Conservation (phyloP, 2,888 invertebrate species). For the Chromoteleia sp. region DNA sequence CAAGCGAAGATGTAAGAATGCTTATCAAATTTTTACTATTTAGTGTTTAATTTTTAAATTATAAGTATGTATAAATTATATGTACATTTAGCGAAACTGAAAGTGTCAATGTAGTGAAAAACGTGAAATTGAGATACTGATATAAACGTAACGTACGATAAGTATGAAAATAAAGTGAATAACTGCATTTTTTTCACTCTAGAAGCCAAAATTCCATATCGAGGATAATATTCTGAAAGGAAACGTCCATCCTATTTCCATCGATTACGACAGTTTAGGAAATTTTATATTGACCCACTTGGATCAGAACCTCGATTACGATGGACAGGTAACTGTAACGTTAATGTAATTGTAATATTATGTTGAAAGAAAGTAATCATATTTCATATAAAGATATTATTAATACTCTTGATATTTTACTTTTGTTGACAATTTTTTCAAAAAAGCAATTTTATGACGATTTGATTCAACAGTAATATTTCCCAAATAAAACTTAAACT, state of each 20-base stretch:
- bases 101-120: no score
- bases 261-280: constrained; percentile 14
- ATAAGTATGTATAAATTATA: neutral
- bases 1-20: constrained; percentile 5
- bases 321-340: constrained; percentile 9
- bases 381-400: no score
- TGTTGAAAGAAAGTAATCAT: no score
- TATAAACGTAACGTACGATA: no score
- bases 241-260: neutral
- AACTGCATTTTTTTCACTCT: neutral
- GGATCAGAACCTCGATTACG: neutral
- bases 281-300: neutral
- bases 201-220: neutral
- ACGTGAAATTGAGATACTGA: no score
- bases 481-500: no score
- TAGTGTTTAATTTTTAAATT: neutral
- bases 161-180: neutral
- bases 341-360: no score
- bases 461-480: no score
- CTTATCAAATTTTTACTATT: neutral
- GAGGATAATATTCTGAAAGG: constrained; percentile 21
- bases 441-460: no score
- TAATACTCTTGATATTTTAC: no score
- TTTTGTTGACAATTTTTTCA: no score
- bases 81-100: no score